Percentiles rank a stretch among this genome's conserved stretches.
These are phyloP conservation scores for Pelusios castaneus DNA, from an alignment of 2,113 vertebrate genomes.

Conservation along the genomic window DNA sequence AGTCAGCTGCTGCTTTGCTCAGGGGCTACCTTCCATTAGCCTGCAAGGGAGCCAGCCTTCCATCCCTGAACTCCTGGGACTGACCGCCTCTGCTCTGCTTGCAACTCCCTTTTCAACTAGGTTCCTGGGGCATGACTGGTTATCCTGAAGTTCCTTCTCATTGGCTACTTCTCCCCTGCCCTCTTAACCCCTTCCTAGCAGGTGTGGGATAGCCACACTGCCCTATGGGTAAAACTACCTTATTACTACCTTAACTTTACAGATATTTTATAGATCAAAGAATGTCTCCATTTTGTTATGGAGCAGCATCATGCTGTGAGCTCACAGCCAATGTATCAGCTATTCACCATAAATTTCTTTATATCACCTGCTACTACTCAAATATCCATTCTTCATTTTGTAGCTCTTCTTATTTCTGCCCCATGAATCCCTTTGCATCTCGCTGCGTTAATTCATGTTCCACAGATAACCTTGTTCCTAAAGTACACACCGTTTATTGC, in stretches of 20 bases:
- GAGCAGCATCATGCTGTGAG: background rate
- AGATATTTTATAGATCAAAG: background rate
- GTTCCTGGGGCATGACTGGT: too few relatives aligned
- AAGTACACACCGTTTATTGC: conserved; percentile 18
- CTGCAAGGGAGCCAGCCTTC: too few relatives aligned
- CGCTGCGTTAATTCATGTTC: background rate
- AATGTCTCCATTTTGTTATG: background rate
- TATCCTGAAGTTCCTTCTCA: too few relatives aligned
- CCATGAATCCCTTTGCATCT: conserved; percentile 30
- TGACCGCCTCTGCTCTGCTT: too few relatives aligned
- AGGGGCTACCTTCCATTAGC: too few relatives aligned
- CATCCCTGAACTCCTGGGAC: too few relatives aligned
- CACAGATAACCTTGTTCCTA: background rate
- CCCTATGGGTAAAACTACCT: background rate
- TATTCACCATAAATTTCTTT: background rate
- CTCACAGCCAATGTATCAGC: background rate
- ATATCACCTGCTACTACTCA: background rate
- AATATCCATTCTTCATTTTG: background rate
- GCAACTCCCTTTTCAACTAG: too few relatives aligned
- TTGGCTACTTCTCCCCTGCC: too few relatives aligned
- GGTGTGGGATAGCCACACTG: too few relatives aligned
- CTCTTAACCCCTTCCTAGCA: too few relatives aligned
- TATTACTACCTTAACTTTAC: background rate
- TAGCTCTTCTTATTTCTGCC: conserved; percentile 18
- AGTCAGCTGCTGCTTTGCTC: too few relatives aligned